Conservation (phyloP, 2,113 vertebrate species). For the Salvelinus namaycush region DNA sequence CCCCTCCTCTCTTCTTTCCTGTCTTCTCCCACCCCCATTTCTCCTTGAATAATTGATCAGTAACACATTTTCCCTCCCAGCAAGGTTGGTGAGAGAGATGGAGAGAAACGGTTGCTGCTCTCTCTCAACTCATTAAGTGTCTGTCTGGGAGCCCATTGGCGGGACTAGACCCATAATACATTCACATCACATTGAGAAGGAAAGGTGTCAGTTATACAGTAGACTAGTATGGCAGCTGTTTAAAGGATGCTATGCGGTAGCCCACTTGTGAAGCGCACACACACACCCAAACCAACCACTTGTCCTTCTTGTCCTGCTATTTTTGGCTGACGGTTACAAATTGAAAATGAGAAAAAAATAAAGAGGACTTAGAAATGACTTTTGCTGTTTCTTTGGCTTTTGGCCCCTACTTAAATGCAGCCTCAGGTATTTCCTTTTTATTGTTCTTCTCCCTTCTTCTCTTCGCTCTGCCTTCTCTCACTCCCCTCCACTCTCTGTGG, state of each 20-base stretch:
- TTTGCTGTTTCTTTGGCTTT: background rate
- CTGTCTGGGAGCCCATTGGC: constrained; percentile 29
- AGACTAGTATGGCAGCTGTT: background rate
- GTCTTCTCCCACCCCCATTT: constrained; percentile 34
- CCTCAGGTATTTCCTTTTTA: constrained; percentile 3
- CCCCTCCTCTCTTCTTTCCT: constrained; percentile 12
- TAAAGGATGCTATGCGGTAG: too few relatives aligned
- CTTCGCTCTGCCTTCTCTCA: background rate
- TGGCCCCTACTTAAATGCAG: constrained; percentile 1
- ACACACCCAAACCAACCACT: background rate
- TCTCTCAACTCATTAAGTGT: constrained; percentile 40
- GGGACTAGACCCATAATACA: constrained; percentile 27
- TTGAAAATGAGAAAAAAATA: background rate
- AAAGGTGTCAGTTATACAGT: background rate
- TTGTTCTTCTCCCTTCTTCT: background rate
- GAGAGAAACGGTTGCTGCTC: constrained; percentile 44
- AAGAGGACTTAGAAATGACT: constrained; percentile 2
- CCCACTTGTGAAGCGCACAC: background rate
- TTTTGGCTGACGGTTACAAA: constrained; percentile 15
- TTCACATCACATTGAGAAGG: constrained; percentile 14
- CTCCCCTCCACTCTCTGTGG: background rate
- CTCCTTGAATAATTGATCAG: constrained; percentile 73
- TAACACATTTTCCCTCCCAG: constrained; percentile 51
- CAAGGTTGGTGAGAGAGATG: constrained; percentile 7
- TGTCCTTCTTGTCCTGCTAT: background rate